phyloP scores from a whole-genome alignment of 2,797 vertebrate genomes.

The Cuniculus paca region DNA sequence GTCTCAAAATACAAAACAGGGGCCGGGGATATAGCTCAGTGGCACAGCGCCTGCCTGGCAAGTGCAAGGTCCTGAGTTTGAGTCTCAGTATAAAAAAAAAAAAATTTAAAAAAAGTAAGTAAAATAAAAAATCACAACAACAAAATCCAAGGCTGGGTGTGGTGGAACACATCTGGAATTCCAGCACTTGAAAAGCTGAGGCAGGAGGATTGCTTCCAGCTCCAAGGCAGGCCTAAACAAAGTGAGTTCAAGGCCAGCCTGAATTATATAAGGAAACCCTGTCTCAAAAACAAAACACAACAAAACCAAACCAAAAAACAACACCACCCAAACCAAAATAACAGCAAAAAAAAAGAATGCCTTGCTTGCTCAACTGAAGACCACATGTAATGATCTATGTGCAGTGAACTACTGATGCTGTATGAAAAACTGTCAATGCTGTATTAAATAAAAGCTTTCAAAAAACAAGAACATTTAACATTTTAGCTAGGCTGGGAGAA shows the following conservation, averaged over 20 bases:
- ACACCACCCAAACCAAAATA: neutral
- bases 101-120: no score
- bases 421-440: conserved; percentile 28
- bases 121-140: no score
- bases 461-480: conserved; percentile 52
- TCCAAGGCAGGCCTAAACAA: neutral
- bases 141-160: neutral
- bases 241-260: neutral
- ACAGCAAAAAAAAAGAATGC: neutral
- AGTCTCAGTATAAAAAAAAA: no score
- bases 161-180: neutral
- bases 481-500: conserved; percentile 45
- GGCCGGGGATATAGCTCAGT: no score
- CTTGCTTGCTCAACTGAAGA: conserved; percentile 31
- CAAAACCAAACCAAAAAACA: no score
- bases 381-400: neutral
- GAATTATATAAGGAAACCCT: neutral
- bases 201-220: neutral
- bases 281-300: neutral
- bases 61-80: no score
- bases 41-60: no score
- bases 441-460: conserved; percentile 56
- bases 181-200: neutral
- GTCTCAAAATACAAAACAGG: neutral
- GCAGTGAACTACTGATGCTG: neutral